Evolutionary conservation across 2,888 invertebrate species (phyloP).

Genomic region (Hetaerina titia): DNA sequence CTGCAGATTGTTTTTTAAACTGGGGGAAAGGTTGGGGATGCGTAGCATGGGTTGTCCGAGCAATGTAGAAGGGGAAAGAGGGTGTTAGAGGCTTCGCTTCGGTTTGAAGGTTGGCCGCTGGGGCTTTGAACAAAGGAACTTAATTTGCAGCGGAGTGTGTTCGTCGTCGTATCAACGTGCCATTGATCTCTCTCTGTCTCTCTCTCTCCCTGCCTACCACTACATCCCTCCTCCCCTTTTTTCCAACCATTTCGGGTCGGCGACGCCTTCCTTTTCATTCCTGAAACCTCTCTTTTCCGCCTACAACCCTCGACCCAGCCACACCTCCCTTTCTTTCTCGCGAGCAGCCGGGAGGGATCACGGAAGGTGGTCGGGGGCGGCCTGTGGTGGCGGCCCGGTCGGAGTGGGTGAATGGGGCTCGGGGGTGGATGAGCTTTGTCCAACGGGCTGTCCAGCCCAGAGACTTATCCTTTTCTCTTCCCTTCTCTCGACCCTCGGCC

Average conservation of each 20-base stretch:
- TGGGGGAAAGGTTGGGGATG: neutral
- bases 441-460: neutral
- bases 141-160: constrained; percentile 63
- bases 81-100: neutral
- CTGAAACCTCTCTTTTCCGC: neutral
- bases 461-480: neutral
- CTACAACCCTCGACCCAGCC: neutral
- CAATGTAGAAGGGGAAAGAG: neutral
- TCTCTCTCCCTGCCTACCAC: neutral
- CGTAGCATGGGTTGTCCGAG: neutral
- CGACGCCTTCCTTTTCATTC: neutral
- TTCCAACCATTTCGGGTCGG: neutral
- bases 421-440: neutral
- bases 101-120: constrained; percentile 50
- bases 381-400: neutral
- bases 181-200: constrained; percentile 38
- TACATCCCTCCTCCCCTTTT: neutral
- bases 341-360: neutral
- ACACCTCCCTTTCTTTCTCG: neutral
- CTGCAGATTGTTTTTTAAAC: neutral
- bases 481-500: neutral
- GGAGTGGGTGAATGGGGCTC: neutral
- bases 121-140: constrained; percentile 57
- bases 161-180: constrained; percentile 37
- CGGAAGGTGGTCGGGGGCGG: neutral